phyloP scores from a whole-genome alignment of 37 sponge, comb jelly and placozoan genomes.

The Tethya wilhelma region DNA sequence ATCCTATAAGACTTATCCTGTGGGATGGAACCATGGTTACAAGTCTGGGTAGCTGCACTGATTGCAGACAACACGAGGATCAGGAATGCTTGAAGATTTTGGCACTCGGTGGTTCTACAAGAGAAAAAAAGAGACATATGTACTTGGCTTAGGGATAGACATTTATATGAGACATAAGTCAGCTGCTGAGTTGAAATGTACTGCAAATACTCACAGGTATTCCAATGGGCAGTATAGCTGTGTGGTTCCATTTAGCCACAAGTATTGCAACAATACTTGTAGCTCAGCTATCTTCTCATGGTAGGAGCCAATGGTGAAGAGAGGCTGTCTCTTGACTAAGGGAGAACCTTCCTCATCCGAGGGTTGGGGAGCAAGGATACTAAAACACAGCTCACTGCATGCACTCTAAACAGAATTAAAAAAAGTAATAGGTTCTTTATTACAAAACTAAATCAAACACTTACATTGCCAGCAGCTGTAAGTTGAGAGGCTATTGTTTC shows the following conservation, averaged over 20 bases:
- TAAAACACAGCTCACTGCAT: no score
- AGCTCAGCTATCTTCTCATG: conserved; percentile 17
- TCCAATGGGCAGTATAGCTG: background rate
- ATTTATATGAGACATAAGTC: background rate
- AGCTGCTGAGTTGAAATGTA: background rate
- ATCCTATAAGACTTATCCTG: no score
- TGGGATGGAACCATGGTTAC: no score
- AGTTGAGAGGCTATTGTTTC: no score
- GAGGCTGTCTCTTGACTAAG: no score
- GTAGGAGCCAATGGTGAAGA: conserved; percentile 18
- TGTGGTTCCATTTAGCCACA: conserved; percentile 45
- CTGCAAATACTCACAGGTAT: conserved; percentile 10
- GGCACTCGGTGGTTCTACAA: background rate
- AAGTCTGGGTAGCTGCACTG: no score
- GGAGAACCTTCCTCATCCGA: no score
- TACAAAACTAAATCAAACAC: no score
- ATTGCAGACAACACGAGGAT: background rate
- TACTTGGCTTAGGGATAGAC: background rate
- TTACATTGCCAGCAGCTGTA: no score
- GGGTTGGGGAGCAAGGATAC: no score
- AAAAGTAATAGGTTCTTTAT: no score
- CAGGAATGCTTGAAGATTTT: background rate
- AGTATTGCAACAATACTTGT: conserved; percentile 8
- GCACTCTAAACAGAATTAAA: no score
- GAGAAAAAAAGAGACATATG: background rate